Evolutionary conservation across 2,888 invertebrate species (phyloP).

Genomic region (Germaria angustata): DNA sequence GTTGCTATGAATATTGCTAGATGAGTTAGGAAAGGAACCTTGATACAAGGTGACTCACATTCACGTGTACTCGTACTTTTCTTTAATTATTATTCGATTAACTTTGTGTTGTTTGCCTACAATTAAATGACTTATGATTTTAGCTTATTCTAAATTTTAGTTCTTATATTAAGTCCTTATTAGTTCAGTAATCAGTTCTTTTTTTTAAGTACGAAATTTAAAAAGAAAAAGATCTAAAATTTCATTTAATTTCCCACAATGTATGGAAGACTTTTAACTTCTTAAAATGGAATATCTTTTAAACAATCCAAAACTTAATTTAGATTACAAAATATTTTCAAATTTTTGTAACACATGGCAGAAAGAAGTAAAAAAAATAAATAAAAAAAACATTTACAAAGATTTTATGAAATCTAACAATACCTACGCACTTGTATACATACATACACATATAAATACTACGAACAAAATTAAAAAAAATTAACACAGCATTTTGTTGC

Average conservation of each 20-base stretch:
- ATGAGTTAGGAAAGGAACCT: conserved; percentile 75
- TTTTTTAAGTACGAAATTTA: conserved; percentile 31
- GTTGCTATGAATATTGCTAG: conserved; percentile 66
- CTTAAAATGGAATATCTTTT: not conserved
- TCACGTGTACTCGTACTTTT: conserved; percentile 25
- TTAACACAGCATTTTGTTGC: conserved; percentile 67
- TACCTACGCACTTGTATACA: conserved; percentile 8
- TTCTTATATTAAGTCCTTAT: conserved; percentile 49
- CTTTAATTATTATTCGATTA: not conserved
- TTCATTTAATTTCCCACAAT: conserved; percentile 33
- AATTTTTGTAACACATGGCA: conserved; percentile 44
- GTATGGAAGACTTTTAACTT: conserved; percentile 59
- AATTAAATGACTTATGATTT: conserved; percentile 63
- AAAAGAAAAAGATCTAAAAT: not conserved
- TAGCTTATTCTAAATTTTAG: conserved; percentile 13
- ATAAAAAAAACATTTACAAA: conserved; percentile 26
- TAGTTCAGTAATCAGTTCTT: conserved; percentile 58
- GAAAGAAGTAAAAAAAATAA: conserved; percentile 5
- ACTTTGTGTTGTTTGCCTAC: conserved; percentile 18
- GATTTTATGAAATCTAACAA: conserved; percentile 25
- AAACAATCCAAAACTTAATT: conserved; percentile 12
- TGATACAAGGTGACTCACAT: conserved; percentile 79
- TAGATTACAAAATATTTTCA: not conserved
- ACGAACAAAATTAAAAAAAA: conserved; percentile 43
- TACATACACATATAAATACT: conserved; percentile 28